Base-by-base conservation (phyloP, 2,797 vertebrate species). In the Erpetoichthys calabaricus region DNA sequence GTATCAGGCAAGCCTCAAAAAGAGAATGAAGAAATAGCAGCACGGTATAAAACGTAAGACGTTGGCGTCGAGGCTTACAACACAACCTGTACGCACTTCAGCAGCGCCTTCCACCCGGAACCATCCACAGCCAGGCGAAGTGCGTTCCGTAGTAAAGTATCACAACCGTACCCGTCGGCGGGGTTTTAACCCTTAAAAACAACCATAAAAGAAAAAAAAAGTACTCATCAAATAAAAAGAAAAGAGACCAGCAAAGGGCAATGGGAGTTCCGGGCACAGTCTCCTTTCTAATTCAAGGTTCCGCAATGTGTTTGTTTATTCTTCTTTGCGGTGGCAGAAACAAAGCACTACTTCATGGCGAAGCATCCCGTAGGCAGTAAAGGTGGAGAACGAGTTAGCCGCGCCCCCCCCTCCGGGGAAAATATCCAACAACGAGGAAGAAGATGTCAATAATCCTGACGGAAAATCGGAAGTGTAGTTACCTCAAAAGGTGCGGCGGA, bases 1-100 rank as follows among this genome's bases (percentile, higher is more conserved):
- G 57, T 49, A 64, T 65, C 65, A 61, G 68, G 64, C 59, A n/a
- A 56, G 46, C 51, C 56, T 45, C 51, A 44, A 9, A 42, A 51
- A 46, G 44, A 56, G 57, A 46, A 3, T 7, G 57, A 42, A 53
- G 49, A 46, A 65, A 47, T 51, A 41, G 59, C 45, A 6, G 42
- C 54, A 47, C 5, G 42, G 62, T 9, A 53, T 61, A n/a, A 56
- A 66, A 59, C 50, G 58, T 60, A n/a, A 6, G 47, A 45, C 47
- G 57, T 25, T 59, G 54, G 62, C 58, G 42, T 47, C 41, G n/a
- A 54, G 61, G 53, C 8, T 47, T 25, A 61, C 25, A 61, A 55
- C 56, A 64, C 60, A 53, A 57, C 25, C 25, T 25, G 25, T 25
- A 25, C 25, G 25, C 25, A 25, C 25, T 25, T 25, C 25, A 25